A percentile compares a stretch with the other conserved stretches of the same genome.
Evolutionary conservation across 2,113 vertebrate species (phyloP).

Genomic region (Zosterops borbonicus): DNA sequence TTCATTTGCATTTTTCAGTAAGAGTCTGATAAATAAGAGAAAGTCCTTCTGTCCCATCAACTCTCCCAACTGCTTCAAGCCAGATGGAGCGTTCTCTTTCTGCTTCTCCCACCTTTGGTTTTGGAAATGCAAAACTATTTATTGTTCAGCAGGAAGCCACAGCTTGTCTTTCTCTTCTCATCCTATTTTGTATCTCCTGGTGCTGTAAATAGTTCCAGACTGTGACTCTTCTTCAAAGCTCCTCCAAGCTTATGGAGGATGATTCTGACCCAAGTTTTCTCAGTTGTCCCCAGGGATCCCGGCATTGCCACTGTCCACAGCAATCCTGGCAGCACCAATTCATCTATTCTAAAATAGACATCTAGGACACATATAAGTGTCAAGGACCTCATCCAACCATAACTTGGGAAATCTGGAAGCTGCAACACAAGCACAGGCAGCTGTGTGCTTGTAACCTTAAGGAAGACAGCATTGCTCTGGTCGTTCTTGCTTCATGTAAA

Average conservation of each 20-base stretch:
- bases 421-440: background rate
- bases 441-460: background rate
- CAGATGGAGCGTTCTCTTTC: conserved; percentile 17
- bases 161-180: conserved; percentile 23
- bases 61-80: conserved; percentile 4
- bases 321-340: background rate
- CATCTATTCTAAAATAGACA: background rate
- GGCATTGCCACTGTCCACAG: background rate
- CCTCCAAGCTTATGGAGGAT: background rate
- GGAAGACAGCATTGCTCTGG: background rate
- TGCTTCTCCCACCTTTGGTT: conserved; percentile 27
- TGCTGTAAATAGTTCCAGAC: conserved; percentile 39
- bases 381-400: background rate
- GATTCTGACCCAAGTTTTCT: background rate
- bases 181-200: background rate
- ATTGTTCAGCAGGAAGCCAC: conserved; percentile 17
- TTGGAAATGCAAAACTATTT: conserved; percentile 33
- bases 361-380: background rate
- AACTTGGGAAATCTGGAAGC: background rate
- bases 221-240: background rate
- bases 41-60: background rate
- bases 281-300: background rate
- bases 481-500: background rate
- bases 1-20: background rate
- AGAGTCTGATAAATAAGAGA: background rate